phyloP scores from a whole-genome alignment of 2,888 invertebrate genomes.

The Pardosa pseudoannulata region DNA sequence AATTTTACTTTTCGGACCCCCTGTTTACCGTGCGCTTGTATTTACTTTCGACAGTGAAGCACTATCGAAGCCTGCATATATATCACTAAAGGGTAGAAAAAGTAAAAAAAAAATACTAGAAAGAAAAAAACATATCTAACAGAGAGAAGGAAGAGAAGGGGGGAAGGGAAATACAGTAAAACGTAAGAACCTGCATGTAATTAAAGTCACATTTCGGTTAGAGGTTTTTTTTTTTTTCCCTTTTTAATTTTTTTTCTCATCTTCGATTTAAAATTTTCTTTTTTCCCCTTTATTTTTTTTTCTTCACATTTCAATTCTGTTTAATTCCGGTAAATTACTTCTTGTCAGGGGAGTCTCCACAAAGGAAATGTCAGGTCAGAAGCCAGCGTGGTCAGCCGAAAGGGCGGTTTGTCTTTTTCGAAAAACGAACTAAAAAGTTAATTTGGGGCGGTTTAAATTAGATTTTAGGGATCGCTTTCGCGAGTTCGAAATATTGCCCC shows the following conservation, averaged over 20 bases:
- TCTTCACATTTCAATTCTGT: conserved; percentile 39
- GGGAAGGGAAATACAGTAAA: too few species aligned
- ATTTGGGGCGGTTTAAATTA: conserved; percentile 67
- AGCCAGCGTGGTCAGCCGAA: conserved; percentile 44
- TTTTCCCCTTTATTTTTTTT: conserved; percentile 13
- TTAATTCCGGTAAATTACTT: conserved; percentile 65
- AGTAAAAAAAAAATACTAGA: conserved; percentile 8
- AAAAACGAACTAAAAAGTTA: conserved; percentile 56
- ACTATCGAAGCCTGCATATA: not conserved
- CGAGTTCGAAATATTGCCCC: conserved; percentile 12
- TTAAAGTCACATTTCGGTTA: conserved; percentile 63
- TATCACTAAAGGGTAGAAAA: conserved; percentile 14
- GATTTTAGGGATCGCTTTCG: conserved; percentile 56
- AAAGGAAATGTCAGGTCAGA: conserved; percentile 50
- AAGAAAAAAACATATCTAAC: conserved; percentile 24
- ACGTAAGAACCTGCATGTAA: conserved; percentile 49
- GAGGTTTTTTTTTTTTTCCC: conserved; percentile 11
- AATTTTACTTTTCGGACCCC: conserved; percentile 21
- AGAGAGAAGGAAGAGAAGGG: conserved; percentile 23
- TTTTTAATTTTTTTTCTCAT: not conserved
- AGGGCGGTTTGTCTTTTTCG: conserved; percentile 17
- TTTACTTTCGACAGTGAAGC: conserved; percentile 46
- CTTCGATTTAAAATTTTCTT: too few species aligned
- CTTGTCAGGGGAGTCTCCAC: conserved; percentile 27
- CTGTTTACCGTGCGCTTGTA: conserved; percentile 63